These are phyloP conservation scores for Drosophila sulfurigaster DNA, from an alignment of 1,140 invertebrate species.

Conservation along the genomic window DNA sequence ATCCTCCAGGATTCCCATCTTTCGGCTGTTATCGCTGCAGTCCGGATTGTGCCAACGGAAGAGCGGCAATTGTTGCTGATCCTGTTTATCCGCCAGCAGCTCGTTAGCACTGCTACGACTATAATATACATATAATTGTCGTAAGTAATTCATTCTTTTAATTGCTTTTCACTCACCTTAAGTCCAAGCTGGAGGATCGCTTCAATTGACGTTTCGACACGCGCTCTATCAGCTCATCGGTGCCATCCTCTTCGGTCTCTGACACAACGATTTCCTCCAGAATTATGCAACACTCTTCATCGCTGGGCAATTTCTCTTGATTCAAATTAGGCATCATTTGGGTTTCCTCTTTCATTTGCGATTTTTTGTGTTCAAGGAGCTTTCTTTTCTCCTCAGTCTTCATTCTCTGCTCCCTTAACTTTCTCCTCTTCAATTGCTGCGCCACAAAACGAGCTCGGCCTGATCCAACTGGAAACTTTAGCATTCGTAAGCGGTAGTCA, in stretches of 20 bases:
- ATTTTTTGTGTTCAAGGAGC: not conserved
- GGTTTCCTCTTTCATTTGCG: conserved; percentile 26
- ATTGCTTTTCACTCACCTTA: conserved; percentile 12
- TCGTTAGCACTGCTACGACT: conserved; percentile 2
- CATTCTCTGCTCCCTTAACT: not conserved
- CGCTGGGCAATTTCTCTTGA: conserved; percentile 2
- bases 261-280: conserved; percentile 38
- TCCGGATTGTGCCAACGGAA: conserved; percentile 60
- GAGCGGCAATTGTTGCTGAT: conserved; percentile 23
- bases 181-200: not conserved
- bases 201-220: conserved; percentile 15
- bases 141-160: not conserved
- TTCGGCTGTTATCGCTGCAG: not conserved
- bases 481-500: conserved; percentile 59
- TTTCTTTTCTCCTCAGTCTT: not conserved
- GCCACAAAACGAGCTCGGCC: conserved; percentile 62
- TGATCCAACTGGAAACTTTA: conserved; percentile 59
- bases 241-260: conserved; percentile 14
- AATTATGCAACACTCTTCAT: conserved; percentile 43
- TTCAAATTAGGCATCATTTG: conserved; percentile 39
- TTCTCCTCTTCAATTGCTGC: conserved; percentile 44
- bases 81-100: not conserved
- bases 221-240: conserved; percentile 5
- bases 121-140: not conserved
- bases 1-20: conserved; percentile 30